Conservation (phyloP, 1,140 invertebrate species). For the Augochlora pura region DNA sequence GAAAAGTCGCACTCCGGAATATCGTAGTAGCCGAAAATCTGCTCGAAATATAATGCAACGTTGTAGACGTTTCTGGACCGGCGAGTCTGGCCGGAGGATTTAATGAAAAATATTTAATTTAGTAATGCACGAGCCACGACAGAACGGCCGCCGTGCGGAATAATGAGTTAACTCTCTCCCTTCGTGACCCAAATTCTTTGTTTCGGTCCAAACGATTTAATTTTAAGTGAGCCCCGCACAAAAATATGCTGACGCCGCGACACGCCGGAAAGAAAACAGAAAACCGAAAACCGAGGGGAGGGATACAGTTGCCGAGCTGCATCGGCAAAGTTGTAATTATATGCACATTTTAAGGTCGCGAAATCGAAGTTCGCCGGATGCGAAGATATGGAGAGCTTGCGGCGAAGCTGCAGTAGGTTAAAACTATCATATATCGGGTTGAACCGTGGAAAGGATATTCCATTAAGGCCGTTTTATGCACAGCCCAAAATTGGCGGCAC, state of each 20-base stretch:
- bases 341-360: constrained; percentile 28
- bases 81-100: not conserved
- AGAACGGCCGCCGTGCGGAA: not conserved
- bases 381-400: not conserved
- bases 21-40: not conserved
- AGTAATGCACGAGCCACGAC: constrained; percentile 6
- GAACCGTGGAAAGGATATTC: constrained; percentile 11
- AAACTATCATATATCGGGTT: constrained; percentile 18
- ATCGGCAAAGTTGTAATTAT: constrained; percentile 6
- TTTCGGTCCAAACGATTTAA: constrained; percentile 10
- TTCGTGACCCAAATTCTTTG: constrained; percentile 17
- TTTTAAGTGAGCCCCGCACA: not conserved
- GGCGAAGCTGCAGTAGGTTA: not conserved
- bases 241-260: not conserved
- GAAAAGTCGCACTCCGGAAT: not conserved
- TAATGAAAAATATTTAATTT: constrained; percentile 25
- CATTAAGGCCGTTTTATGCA: constrained; percentile 15
- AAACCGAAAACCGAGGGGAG: constrained; percentile 13
- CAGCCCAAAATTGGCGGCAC: not conserved
- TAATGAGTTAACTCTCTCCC: constrained; percentile 2
- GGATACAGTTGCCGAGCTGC: not conserved
- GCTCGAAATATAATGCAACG: not conserved
- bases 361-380: not conserved
- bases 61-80: not conserved
- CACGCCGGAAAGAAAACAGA: not conserved